Evolutionary conservation across 2,888 invertebrate species (phyloP).

Genomic region (Netelia fuscicornis): DNA sequence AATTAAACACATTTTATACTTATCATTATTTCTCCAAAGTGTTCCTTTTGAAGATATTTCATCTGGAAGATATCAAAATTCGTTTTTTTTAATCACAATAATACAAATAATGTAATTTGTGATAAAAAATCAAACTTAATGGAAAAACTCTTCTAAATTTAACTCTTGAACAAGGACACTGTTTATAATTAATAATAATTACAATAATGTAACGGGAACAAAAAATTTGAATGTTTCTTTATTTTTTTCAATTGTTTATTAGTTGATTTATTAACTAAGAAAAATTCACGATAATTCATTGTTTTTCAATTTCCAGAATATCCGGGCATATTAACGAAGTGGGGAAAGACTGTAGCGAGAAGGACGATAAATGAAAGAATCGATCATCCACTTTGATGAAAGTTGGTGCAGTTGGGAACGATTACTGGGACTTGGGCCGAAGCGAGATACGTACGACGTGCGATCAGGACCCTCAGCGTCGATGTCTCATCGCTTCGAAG

Average conservation of each 20-base stretch:
- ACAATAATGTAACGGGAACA: no score
- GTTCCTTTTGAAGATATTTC: no score
- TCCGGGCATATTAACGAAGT: not conserved
- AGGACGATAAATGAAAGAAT: slow-evolving; percentile 24
- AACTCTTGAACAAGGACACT: no score
- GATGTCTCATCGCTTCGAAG: slow-evolving; percentile 60
- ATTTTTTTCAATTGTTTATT: no score
- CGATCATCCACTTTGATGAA: slow-evolving; percentile 33
- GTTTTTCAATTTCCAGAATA: slow-evolving; percentile 11
- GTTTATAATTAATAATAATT: no score
- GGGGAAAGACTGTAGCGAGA: not conserved
- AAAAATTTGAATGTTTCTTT: no score
- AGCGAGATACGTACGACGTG: slow-evolving; percentile 53
- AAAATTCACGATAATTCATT: not conserved
- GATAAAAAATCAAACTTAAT: no score
- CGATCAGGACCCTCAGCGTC: slow-evolving; percentile 55
- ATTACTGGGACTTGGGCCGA: slow-evolving; percentile 59
- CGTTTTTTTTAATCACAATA: not conserved
- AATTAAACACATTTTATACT: no score
- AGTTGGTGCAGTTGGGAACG: slow-evolving; percentile 35
- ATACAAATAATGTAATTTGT: no score
- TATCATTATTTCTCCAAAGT: no score
- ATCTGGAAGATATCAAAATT: not conserved
- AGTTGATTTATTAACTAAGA: no score
- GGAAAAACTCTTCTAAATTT: no score